Conservation (phyloP, 2,797 vertebrate genomes). For the Emys orbicularis region DNA sequence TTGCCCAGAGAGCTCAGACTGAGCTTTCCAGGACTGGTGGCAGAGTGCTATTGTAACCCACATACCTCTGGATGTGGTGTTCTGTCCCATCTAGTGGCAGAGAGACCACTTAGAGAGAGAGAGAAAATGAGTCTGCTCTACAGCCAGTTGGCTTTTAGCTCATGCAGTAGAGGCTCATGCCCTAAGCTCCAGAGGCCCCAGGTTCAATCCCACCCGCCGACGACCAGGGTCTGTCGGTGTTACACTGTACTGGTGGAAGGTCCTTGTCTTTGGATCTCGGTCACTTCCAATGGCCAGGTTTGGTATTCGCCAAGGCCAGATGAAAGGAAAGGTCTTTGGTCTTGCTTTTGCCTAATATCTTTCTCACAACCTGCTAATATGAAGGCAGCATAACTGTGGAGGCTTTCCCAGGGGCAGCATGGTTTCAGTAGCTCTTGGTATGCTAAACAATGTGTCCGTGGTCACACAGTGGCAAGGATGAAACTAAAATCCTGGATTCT, state of each 20-base stretch:
- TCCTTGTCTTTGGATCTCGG: neutral
- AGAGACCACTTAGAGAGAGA: too few species aligned
- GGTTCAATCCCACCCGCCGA: too few species aligned
- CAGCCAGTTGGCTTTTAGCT: too few species aligned
- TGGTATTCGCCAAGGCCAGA: neutral
- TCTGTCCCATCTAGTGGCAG: too few species aligned
- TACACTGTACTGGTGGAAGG: neutral
- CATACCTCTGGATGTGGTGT: too few species aligned
- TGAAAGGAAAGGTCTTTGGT: neutral
- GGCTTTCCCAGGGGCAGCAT: neutral
- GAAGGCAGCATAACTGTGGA: neutral
- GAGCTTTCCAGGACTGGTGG: neutral
- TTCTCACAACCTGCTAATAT: neutral
- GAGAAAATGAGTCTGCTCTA: too few species aligned
- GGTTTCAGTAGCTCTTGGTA: neutral
- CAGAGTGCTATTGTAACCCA: neutral
- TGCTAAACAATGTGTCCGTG: neutral
- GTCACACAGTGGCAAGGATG: conserved; percentile 57
- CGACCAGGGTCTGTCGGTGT: too few species aligned
- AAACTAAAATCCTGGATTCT: conserved; percentile 36
- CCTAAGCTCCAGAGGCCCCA: too few species aligned
- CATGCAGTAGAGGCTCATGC: too few species aligned
- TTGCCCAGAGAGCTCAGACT: fast-evolving
- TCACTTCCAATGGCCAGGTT: neutral
- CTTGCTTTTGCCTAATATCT: neutral